phyloP scores from a whole-genome alignment of 53 echinoderm and acorn worm species.

The Astropecten irregularis region DNA sequence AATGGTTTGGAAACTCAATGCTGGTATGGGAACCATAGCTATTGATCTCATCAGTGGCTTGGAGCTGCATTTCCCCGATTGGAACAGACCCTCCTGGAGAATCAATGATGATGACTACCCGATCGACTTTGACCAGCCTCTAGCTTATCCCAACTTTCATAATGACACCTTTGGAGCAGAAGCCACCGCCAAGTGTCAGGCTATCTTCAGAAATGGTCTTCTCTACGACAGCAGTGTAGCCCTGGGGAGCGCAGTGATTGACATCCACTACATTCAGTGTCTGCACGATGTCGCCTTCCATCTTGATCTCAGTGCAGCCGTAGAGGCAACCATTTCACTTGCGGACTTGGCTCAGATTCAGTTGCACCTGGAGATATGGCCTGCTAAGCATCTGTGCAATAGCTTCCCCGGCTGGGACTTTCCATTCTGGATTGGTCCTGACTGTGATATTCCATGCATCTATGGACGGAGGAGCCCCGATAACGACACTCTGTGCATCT shows the following conservation, averaged over 20 bases:
- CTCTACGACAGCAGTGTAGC: conserved; percentile 45
- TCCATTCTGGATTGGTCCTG: conserved; percentile 72
- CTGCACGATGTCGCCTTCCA: conserved; percentile 77
- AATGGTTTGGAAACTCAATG: conserved; percentile 82
- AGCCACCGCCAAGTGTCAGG: conserved; percentile 57
- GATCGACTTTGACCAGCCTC: conserved; percentile 11
- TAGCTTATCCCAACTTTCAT: conserved; percentile 56
- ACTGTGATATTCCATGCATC: conserved; percentile 72
- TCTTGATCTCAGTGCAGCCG: conserved; percentile 64
- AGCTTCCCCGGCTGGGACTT: conserved; percentile 67
- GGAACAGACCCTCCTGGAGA: conserved; percentile 64
- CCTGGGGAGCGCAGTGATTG: conserved; percentile 56
- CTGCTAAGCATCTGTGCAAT: conserved; percentile 70
- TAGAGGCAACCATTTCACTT: conserved; percentile 63
- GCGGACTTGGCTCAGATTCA: conserved; percentile 60
- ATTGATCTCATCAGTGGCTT: conserved; percentile 59
- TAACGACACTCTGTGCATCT: conserved; percentile 53
- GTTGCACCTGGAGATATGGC: conserved; percentile 58
- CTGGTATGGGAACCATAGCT: conserved; percentile 50
- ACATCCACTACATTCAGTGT: conserved; percentile 68
- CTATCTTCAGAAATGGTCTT: conserved; percentile 54
- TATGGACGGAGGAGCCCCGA: conserved; percentile 46
- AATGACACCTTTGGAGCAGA: conserved; percentile 42
- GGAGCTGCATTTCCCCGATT: conserved; percentile 40
- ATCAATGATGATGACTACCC: conserved; percentile 63